Base-by-base conservation (phyloP, 2,888 invertebrate species). In the Sialis fuliginosa region DNA sequence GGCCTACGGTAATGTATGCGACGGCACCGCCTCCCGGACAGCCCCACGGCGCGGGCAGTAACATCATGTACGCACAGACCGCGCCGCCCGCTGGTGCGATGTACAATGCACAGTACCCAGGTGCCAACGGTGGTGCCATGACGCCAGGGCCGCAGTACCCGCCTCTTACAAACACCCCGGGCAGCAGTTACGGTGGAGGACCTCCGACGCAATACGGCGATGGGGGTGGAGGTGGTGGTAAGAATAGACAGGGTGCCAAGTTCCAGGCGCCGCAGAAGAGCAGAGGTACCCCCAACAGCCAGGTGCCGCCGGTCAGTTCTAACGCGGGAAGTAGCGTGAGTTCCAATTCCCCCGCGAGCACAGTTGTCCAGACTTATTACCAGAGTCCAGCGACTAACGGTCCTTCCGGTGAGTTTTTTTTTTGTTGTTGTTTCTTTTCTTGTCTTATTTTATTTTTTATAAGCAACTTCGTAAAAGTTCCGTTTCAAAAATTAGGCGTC, bases 291-390 rank as follows among this genome's bases (percentile, higher is more conserved):
- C n/a, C 42, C 6, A 30, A 13, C 12, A 40, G 12, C 1, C 10
- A 22, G 10, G 4, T n/a, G n/a, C n/a, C 42, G 31, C 31, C 30
- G 22, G 9, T 39, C 22, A 54, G 57, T 48, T 64, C 64, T 31
- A 63, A 63, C 55, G 63, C 63, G 46, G 61, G 60, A 48, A 63
- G 54, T 43, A 56, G 64, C 50, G 62, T 61, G 1, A 65, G 63
- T n/a, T 60, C 62, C 3, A 64, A 58, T 52, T 65, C 65, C 9
- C 65, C 65, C 6, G 64, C 65, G 4, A 59, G 61, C 35, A 62
- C 65, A 1, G 62, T 65, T 39, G 57, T 64, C 33, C 57, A 62
- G 5, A 58, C 57, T 5, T 63, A 61, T 52, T 61, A 61, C 52
- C 58, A 57, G 6, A 55, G 55, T 45, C 53, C 53, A 43, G 48